Conservation (phyloP, 2,797 vertebrate species). For the Pseudochromis fuscus region DNA sequence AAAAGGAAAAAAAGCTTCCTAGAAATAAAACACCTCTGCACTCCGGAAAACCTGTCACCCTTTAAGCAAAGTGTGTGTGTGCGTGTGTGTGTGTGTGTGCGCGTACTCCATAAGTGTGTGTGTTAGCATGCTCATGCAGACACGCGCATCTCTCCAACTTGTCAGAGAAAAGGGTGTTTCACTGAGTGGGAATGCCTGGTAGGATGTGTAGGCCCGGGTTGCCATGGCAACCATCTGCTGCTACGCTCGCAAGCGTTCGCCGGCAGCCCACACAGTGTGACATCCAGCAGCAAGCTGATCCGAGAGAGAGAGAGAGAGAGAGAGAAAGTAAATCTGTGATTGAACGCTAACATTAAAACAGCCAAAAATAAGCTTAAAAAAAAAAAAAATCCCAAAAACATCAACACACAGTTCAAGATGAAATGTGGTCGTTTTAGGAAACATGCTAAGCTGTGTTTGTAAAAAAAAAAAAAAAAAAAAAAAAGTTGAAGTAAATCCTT, state of each 20-base stretch:
- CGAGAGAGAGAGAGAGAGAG: conserved; percentile 62
- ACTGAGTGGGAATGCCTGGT: conserved; percentile 89
- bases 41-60: conserved; percentile 44
- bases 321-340: conserved; percentile 56
- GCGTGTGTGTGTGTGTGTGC: conserved; percentile 3
- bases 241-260: conserved; percentile 80
- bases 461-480: not conserved
- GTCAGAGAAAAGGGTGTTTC: conserved; percentile 76
- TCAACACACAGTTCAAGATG: conserved; percentile 8
- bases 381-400: too few relatives aligned
- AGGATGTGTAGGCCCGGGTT: conserved; percentile 87
- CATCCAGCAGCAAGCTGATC: conserved; percentile 77
- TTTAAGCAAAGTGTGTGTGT: conserved; percentile 12
- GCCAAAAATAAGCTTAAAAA: conserved; percentile 47
- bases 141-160: conserved; percentile 48
- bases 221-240: conserved; percentile 87
- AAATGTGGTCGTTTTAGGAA: conserved; percentile 16
- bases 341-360: conserved; percentile 53
- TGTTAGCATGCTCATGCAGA: conserved; percentile 7
- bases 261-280: conserved; percentile 86
- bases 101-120: not conserved
- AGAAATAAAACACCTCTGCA: conserved; percentile 58
- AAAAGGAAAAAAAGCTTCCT: conserved; percentile 20
- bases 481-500: not conserved
- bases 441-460: not conserved